Base-by-base conservation (phyloP, 1,140 invertebrate genomes). In the Anastrepha ludens region DNA sequence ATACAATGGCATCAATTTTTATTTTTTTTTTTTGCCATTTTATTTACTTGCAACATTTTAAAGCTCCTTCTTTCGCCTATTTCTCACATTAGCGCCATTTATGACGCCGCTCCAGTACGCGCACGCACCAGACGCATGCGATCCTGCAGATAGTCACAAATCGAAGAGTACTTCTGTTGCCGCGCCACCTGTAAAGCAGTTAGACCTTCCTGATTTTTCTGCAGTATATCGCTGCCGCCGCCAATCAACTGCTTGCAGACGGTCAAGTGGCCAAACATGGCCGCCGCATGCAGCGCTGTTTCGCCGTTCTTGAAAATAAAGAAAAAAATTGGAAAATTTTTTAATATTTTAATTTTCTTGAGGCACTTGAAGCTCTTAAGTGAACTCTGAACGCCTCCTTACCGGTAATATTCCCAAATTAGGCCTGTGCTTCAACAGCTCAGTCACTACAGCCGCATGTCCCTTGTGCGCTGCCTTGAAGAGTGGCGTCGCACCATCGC, bases 391-490 rank as follows among this genome's bases (percentile, higher is more conserved):
- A 9, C 62, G 58, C 2, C 88, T 94, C 94, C 95, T 29, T 94
- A 98, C 97, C 89, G 97, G 96, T 90, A 98, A 93, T 81, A 98
- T 90, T 74, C 96, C 97, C 17, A 98, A 93, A 89, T 96, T 96
- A 15, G 98, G 97, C 89, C 96, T 96, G 91, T 97, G 96, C 91
- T 97, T 97, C 8, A 98, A 94, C 86, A 99, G 94, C 93, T 97
- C 97, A 1, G 95, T 95, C 0, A 98, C 96, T n/a, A 98, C 97
- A 60, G 96, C 96, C 5, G 96, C 94, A 91, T 98, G 97, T 0
- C 98, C 98, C 94, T 99, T 98, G 93, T 99, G 98, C 41, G 97
- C 95, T 2, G 98, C 98, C 94, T 99, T 98, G 92, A 98, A 98
- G 44, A 99, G 94, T 5, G 98, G 96, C 1, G 98, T 98, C 39